phyloP scores from a whole-genome alignment of 2,113 vertebrate species.

The Cricetomys ansorgei region DNA sequence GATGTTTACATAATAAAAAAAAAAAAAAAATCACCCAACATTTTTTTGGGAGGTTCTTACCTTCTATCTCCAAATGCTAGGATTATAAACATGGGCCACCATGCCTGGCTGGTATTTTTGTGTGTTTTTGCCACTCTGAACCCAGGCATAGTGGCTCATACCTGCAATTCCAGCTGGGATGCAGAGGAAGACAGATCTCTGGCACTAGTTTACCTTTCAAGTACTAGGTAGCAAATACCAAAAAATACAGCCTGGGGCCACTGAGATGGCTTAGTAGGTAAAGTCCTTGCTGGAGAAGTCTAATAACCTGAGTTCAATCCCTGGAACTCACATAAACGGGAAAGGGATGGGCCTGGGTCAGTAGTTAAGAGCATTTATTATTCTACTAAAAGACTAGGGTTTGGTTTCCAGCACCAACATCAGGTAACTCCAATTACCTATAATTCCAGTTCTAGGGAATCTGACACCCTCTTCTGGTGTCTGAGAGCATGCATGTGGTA shows the following conservation, averaged over 20 bases:
- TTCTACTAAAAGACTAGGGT: neutral
- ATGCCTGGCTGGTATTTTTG: neutral
- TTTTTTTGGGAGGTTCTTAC: no score
- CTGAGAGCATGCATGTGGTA: neutral
- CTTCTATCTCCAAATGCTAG: neutral
- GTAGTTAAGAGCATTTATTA: neutral
- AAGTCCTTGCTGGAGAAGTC: neutral
- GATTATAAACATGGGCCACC: neutral
- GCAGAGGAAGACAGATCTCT: neutral
- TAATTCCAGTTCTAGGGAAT: neutral
- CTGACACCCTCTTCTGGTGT: neutral
- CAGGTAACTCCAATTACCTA: neutral
- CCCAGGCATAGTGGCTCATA: neutral
- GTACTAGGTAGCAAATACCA: neutral
- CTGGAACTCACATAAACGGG: neutral
- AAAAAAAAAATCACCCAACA: no score
- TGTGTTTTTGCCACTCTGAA: neutral
- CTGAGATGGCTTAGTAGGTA: neutral
- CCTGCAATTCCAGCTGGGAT: neutral
- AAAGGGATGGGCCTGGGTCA: neutral
- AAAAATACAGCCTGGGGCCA: neutral
- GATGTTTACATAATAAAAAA: neutral
- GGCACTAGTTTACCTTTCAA: neutral
- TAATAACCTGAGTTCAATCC: neutral
- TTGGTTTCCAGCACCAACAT: neutral